Evolutionary conservation across 2,888 invertebrate genomes (phyloP).

Genomic region (Habroteleia sp.): DNA sequence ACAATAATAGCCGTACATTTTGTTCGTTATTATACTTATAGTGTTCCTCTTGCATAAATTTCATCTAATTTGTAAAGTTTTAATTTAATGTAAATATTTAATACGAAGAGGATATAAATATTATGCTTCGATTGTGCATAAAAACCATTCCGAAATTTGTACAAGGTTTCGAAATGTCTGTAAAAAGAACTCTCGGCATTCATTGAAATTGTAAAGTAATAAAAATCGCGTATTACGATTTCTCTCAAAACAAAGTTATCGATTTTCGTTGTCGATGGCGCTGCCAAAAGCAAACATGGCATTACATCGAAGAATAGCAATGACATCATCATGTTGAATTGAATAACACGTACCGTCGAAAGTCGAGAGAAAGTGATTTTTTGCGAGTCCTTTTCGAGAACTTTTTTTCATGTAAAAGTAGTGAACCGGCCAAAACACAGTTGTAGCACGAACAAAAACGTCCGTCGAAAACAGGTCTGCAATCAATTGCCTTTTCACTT

Average conservation of each 20-base stretch:
- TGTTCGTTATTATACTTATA: no score
- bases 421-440: constrained; percentile 23
- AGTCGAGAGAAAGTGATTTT: constrained; percentile 25
- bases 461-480: constrained; percentile 15
- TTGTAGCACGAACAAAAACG: constrained; percentile 17
- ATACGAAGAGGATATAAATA: no score
- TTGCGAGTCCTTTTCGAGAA: constrained; percentile 15
- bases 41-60: no score
- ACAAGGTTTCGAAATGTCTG: constrained; percentile 14
- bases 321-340: constrained; percentile 36
- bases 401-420: constrained; percentile 13
- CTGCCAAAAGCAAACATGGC: no score
- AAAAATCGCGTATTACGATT: constrained; percentile 35
- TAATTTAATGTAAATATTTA: constrained; percentile 7
- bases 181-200: constrained; percentile 5
- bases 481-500: constrained; percentile 43
- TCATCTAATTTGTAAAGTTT: no score
- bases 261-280: constrained; percentile 22
- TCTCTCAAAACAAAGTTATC: constrained; percentile 28
- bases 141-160: constrained; percentile 1
- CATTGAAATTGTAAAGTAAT: constrained; percentile 34
- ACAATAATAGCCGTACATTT: no score
- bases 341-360: constrained; percentile 20
- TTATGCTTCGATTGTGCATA: constrained; percentile 11
- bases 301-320: constrained; percentile 11